These are phyloP conservation scores for Opisthocomus hoazin DNA, from an alignment of 2,113 vertebrate genomes.

Conservation along the genomic window DNA sequence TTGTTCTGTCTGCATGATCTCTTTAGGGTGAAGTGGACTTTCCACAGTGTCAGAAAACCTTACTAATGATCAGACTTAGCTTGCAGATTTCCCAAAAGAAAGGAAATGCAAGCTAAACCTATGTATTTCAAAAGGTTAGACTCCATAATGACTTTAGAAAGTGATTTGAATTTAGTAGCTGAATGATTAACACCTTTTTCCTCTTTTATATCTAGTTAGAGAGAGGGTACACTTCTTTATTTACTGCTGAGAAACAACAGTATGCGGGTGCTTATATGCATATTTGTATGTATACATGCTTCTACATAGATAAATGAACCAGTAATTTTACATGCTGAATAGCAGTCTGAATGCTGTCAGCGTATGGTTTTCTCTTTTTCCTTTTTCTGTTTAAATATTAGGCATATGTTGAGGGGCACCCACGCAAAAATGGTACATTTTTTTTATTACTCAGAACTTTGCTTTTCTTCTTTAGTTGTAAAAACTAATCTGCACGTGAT, in stretches of 20 bases:
- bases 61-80: not conserved
- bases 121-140: not conserved
- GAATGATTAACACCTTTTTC: not conserved
- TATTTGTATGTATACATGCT: fast-evolving
- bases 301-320: not conserved
- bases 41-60: not conserved
- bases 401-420: not conserved
- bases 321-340: not conserved
- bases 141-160: not conserved
- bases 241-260: not conserved
- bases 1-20: not conserved
- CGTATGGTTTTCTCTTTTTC: not conserved
- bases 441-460: not conserved
- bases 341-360: not conserved
- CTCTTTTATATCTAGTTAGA: not conserved
- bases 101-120: not conserved
- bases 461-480: not conserved
- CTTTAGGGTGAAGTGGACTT: not conserved
- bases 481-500: not conserved
- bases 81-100: not conserved
- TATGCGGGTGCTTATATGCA: fast-evolving
- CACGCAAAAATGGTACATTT: not conserved
- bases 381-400: not conserved
- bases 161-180: not conserved
- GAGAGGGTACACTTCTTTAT: not conserved